A percentile compares a stretch with the other conserved stretches of the same genome.
These are phyloP conservation scores for Drosophila athabasca DNA, from an alignment of 1,140 invertebrate genomes.

Conservation along the genomic window DNA sequence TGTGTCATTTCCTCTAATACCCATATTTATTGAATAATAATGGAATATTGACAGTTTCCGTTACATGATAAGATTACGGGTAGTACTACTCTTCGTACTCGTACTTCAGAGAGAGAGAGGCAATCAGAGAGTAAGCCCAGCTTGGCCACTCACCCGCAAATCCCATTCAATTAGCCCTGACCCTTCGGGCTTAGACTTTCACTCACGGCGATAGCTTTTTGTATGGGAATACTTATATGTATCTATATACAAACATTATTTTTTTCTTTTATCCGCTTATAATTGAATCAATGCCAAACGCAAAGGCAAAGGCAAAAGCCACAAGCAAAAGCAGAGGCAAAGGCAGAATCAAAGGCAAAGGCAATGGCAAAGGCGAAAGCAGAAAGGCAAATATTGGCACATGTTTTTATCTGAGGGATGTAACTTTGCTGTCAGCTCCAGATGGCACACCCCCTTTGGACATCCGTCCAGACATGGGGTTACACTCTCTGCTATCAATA, in stretches of 20 bases:
- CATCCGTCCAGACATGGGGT: conserved; percentile 4
- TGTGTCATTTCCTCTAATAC: conserved; percentile 37
- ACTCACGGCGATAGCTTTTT: conserved; percentile 37
- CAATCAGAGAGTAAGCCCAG: conserved; percentile 45
- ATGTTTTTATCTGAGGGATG: conserved; percentile 69
- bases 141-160: conserved; percentile 29
- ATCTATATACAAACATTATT: conserved; percentile 21
- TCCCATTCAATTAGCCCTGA: conserved; percentile 68
- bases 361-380: conserved; percentile 35
- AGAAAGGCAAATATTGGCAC: conserved; percentile 68
- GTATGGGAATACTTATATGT: conserved; percentile 14
- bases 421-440: conserved; percentile 46
- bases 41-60: conserved; percentile 40
- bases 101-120: conserved; percentile 1
- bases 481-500: conserved; percentile 12
- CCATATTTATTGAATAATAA: conserved; percentile 16
- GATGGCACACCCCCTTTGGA: background rate
- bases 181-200: conserved; percentile 24
- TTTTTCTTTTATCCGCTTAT: conserved; percentile 62
- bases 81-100: background rate
- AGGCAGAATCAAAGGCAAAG: conserved; percentile 20
- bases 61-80: conserved; percentile 60
- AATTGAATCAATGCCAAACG: conserved; percentile 65
- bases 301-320: conserved; percentile 31
- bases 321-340: conserved; percentile 27